phyloP scores from a whole-genome alignment of 2,797 vertebrate species.

The Notolabrus celidotus region DNA sequence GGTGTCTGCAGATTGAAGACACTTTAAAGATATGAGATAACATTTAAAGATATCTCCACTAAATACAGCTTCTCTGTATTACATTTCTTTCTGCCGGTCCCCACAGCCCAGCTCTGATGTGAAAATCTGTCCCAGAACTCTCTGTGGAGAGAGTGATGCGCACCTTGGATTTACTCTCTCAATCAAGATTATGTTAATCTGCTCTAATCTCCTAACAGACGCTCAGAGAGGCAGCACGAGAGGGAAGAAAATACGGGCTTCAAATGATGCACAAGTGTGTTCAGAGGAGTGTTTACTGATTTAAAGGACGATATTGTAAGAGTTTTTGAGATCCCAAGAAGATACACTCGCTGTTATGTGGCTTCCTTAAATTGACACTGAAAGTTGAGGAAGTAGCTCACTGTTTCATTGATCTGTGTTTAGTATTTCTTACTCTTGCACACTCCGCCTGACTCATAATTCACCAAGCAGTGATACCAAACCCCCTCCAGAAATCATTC shows the following conservation, averaged over 20 bases:
- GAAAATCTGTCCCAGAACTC: constrained; percentile 13
- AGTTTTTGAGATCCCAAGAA: background rate
- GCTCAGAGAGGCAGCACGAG: constrained; percentile 35
- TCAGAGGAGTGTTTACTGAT: background rate
- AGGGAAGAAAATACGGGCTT: constrained; percentile 5
- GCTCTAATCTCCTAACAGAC: constrained; percentile 78
- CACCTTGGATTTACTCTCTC: constrained; percentile 75
- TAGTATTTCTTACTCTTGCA: no score
- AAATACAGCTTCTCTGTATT: no score
- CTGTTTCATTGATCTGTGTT: no score
- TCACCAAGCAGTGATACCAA: background rate
- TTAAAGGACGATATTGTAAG: background rate
- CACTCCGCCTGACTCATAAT: background rate
- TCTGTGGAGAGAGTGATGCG: constrained; percentile 70
- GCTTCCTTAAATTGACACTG: no score
- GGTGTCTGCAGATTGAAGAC: no score
- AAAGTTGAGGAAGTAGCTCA: no score
- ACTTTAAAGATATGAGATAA: no score
- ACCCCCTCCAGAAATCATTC: background rate
- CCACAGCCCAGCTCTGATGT: constrained; percentile 8
- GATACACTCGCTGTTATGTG: no score
- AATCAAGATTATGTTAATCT: constrained; percentile 83
- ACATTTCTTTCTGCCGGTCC: background rate
- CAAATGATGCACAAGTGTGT: background rate
- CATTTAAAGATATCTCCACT: no score